Base-by-base conservation (phyloP, 2,113 vertebrate genomes). In the Ammodytes marinus region DNA sequence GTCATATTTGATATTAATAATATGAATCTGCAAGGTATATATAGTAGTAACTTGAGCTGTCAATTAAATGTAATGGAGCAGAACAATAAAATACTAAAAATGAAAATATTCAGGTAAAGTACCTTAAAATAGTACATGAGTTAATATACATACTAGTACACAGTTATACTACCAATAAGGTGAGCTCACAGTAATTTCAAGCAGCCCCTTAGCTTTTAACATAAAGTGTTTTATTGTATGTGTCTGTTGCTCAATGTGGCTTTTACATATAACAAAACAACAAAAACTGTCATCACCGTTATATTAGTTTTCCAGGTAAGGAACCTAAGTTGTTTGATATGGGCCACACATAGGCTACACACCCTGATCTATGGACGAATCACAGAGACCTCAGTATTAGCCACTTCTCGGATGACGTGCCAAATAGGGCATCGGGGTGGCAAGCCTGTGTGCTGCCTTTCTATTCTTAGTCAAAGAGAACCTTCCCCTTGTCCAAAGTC, bases 341-440 rank as follows among this genome's bases (percentile, higher is more conserved):
- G 15, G 45, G 58, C 74, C 71, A 77, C 8, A 6, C 15, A 54
- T 3, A 53, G 14, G 19, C 42, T 0, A 57, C 53, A n/a, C 40
- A 39, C 19, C 0, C 57, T 61, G 54, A 46, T 45, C 5, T 19
- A 54, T n/a, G 61, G 65, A 74, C 9, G 57, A 65, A 50, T 35
- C 39, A n/a, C 27, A 27, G 39, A 49, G 42, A 54, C 14, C 17
- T 67, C 13, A 19, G 45, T 71, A 19, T 69, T 14, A 53, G 53
- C 67, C 68, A 54, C 71, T 37, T 71, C 58, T 86, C 63, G 47
- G 42, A 76, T 55, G 58, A 59, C 50, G 47, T 46, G 47, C 63
- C 90, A 94, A 94, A 93, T 91, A 93, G 77, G 91, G 93, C 80
- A 80, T 74, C 8, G 3, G 37, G 63, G 71, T 17, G 54, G 69